Evolutionary conservation across 2,888 invertebrate species (phyloP), one percentile per base, ranked within the genome.

Genomic region (Halocaridina rubra): DNA sequence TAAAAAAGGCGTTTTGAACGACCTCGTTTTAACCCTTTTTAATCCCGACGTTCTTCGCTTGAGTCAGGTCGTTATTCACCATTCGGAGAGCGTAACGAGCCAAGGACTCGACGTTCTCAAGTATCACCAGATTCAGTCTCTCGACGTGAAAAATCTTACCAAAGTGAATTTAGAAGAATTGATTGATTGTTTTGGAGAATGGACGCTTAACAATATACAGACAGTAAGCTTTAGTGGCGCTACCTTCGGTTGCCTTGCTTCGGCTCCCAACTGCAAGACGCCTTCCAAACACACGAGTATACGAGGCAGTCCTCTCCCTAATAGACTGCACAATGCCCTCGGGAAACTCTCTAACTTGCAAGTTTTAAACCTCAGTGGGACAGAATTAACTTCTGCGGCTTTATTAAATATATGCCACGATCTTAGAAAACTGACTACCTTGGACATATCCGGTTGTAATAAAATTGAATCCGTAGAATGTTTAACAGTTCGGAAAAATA

Each of bases 131-230:
- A 78, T 86, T 59, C 78, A 81, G 57, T 78, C 81, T 16, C 78
- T 86, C 29, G 86, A 86, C 59, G 81, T 86, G 81, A 81, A 81
- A 75, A 79, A 81, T 33, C 72, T 86, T 8, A 53, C 86, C 0
- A 81, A 69, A 46, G 78, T 86, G 27, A 81, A 77, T 16, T 74
- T 86, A 30, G 79, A 86, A 24, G 86, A 86, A 30, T 69, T 86
- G 13, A 81, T 86, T 59, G 78, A 78, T 30, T 86, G 86, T 30
- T 81, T 86, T 29, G 81, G 86, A 29, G 86, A 86, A 30, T 86
- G 86, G 86, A 86, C 86, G 8, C 67, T 86, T 1, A 86, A 81
- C 32, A 86, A 86, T 72, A 81, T 86, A 27, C 78, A 79, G 10
- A 59, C 72, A 22, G 71, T 86, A 27, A 81, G 81, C 33, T 67